Base-by-base conservation (phyloP, 2,113 vertebrate genomes). In the Odontesthes bonariensis region DNA sequence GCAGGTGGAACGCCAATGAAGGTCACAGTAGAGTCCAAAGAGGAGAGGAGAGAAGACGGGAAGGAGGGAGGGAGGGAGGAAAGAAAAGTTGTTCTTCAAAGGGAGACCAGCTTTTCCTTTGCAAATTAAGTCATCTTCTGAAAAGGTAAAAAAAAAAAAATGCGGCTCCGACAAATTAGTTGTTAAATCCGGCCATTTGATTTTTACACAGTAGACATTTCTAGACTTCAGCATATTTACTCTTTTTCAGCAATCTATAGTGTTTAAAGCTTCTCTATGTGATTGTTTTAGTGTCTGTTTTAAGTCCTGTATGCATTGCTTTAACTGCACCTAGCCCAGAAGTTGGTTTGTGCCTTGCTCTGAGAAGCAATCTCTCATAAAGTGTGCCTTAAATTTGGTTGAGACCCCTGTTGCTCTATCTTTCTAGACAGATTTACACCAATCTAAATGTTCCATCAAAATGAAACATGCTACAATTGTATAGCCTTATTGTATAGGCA, bases 101-200 rank as follows among this genome's bases (percentile, higher is more conserved):
- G 90, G 89, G 89, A 94, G 85, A 78, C 44, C 32, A 76, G 84
- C 90, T 94, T 92, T 95, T 91, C 91, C 68, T 82, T 86, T 89
- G 92, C 90, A 96, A 95, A 97, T 96, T 94, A 96, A 96, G 94
- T 95, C 91, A 77, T 95, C 95, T 92, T 82, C 81, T 67, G 59
- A 67, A 87, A 88, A 74, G 23, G 14, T 32, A 56, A 23, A 35
- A 23, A 32, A 56, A 23, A 35, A 23, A 32, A 89, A 69, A 86
- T 86, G 53, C 35, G 53, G 67, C 77, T 77, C 57, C 32, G 63
- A 81, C 78, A 94, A 77, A 92, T 88, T 87, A 92, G 82, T 73
- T 83, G 38, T 75, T 62, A 77, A 86, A 75, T 67, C 76, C 33
- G 49, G 40, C 22, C 47, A 8, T 70, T 79, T 32, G 14, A 58